phyloP scores from a whole-genome alignment of 2,113 vertebrate genomes.

The Podocnemis expansa region DNA sequence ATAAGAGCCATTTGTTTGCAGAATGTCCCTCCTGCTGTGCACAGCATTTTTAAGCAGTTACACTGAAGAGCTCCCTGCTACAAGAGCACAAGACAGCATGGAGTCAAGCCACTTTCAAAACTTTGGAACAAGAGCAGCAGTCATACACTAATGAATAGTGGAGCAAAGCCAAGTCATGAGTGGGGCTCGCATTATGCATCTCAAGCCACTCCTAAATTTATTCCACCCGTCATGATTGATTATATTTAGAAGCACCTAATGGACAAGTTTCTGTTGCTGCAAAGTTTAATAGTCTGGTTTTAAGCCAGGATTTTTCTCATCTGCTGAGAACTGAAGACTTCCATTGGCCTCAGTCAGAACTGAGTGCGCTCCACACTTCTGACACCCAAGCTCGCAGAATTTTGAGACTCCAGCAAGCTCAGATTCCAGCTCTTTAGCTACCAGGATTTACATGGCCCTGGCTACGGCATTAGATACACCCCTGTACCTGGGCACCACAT shows the following conservation, averaged over 20 bases:
- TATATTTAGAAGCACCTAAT: background rate
- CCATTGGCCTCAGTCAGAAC: background rate
- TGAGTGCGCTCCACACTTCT: background rate
- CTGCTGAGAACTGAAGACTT: background rate
- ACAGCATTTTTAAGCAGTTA: fast-evolving
- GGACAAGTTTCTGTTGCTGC: background rate
- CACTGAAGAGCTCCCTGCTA: background rate
- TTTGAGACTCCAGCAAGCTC: background rate
- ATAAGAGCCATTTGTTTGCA: background rate
- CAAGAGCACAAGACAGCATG: background rate
- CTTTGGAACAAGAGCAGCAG: background rate
- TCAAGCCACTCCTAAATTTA: background rate
- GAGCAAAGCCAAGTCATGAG: background rate
- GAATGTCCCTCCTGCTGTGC: background rate
- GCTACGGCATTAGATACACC: background rate
- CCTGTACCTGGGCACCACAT: background rate
- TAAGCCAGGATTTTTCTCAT: background rate
- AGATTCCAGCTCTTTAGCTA: background rate
- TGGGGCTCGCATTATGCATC: background rate
- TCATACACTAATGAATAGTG: background rate
- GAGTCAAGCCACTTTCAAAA: background rate
- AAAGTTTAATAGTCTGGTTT: background rate
- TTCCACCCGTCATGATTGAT: background rate
- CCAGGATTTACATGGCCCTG: background rate
- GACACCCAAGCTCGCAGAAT: background rate